A percentile compares a stretch with the other conserved stretches of the same genome.
Evolutionary conservation across 1,140 invertebrate species (phyloP).

Genomic region (Aphis gossypii): DNA sequence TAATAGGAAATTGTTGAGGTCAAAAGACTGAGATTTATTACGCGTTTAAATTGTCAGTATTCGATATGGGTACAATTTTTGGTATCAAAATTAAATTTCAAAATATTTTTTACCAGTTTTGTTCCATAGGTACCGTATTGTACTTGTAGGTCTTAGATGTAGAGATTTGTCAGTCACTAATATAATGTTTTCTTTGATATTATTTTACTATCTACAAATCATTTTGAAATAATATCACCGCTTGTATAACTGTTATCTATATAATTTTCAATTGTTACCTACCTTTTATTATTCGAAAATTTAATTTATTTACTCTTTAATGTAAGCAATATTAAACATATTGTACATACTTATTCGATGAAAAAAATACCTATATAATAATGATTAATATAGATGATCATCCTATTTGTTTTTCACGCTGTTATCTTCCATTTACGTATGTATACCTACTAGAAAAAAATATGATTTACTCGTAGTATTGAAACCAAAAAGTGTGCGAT

Average conservation of each 20-base stretch:
- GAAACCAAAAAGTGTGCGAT: slow-evolving; percentile 40
- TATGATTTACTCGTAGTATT: neutral
- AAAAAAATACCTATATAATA: neutral
- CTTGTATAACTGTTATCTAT: slow-evolving; percentile 20
- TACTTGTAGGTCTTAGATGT: neutral
- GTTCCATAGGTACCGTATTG: neutral
- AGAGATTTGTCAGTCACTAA: neutral
- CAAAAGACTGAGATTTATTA: slow-evolving; percentile 58
- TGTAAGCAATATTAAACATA: slow-evolving; percentile 45
- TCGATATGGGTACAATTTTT: slow-evolving; percentile 45
- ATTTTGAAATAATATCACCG: neutral
- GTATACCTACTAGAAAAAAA: neutral
- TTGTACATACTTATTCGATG: neutral
- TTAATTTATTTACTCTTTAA: slow-evolving; percentile 4
- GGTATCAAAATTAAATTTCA: slow-evolving; percentile 22
- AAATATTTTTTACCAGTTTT: slow-evolving; percentile 41
- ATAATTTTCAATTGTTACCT: neutral
- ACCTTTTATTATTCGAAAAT: neutral
- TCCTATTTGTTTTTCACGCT: slow-evolving; percentile 2
- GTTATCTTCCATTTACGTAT: slow-evolving; percentile 2
- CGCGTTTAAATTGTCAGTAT: slow-evolving; percentile 47
- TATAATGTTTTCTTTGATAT: neutral
- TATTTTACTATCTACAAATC: slow-evolving; percentile 2
- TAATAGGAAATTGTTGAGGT: slow-evolving; percentile 51
- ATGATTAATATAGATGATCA: neutral